Conservation (phyloP, 2,888 invertebrate genomes). For the Cosmia trapezina region DNA sequence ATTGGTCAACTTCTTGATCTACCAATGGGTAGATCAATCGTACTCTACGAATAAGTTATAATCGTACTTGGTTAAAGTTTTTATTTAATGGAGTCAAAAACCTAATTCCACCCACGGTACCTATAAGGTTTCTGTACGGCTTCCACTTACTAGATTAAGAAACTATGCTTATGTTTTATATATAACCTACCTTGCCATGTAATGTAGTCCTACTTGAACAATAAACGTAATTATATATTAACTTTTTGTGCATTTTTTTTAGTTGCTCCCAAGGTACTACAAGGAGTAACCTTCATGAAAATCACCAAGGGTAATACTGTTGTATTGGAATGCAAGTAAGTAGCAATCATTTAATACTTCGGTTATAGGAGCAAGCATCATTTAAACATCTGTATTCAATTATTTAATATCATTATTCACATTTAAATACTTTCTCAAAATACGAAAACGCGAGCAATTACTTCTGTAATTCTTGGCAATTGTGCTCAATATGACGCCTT, state of each 20-base stretch:
- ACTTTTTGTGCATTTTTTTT: not conserved
- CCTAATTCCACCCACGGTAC: not conserved
- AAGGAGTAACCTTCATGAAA: not conserved
- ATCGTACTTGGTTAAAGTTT: not conserved
- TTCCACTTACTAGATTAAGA: too few relatives aligned
- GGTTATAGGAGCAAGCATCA: not conserved
- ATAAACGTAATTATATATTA: too few relatives aligned
- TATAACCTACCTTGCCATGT: too few relatives aligned
- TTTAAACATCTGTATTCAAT: not conserved
- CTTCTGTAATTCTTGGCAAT: not conserved
- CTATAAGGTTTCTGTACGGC: too few relatives aligned
- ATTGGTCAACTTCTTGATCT: not conserved
- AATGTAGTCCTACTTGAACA: too few relatives aligned
- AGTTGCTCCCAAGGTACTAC: conserved; percentile 31
- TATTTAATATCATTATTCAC: not conserved
- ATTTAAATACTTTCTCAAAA: not conserved
- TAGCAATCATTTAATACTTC: conserved; percentile 2
- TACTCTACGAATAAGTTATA: too few relatives aligned
- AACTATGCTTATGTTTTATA: too few relatives aligned
- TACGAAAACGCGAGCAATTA: too few relatives aligned
- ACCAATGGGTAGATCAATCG: not conserved
- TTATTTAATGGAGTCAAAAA: not conserved
- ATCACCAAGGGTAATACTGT: conserved; percentile 26
- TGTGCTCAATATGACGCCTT: too few relatives aligned
- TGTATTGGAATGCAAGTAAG: conserved; percentile 49